Conservation (phyloP, 2,113 vertebrate genomes). For the Leptobrachium leishanense region DNA sequence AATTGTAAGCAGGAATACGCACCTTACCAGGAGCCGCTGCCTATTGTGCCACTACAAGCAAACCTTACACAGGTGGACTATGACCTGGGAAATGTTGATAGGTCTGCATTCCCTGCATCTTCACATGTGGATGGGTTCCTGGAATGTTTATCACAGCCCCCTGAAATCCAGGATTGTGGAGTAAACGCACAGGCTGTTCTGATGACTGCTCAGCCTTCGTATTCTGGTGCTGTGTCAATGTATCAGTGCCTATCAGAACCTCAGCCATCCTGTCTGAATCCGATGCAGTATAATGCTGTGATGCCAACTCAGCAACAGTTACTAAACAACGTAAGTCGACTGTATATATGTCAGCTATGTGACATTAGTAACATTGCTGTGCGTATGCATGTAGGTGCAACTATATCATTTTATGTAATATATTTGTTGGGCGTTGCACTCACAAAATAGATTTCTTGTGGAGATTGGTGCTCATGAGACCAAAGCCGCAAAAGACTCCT, state of each 20-base stretch:
- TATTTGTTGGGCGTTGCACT: too few species aligned
- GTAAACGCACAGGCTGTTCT: slow-evolving; percentile 55
- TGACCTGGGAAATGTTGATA: slow-evolving; percentile 61
- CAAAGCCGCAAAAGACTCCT: too few species aligned
- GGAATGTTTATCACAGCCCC: slow-evolving; percentile 66
- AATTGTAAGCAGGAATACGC: slow-evolving; percentile 63
- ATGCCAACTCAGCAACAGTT: slow-evolving; percentile 53
- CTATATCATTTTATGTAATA: too few species aligned
- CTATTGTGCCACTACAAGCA: slow-evolving; percentile 54
- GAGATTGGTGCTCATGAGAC: too few species aligned
- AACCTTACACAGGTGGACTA: slow-evolving; percentile 64
- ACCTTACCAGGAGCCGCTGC: slow-evolving; percentile 60
- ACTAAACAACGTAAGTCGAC: slow-evolving; percentile 65
- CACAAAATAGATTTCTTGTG: too few species aligned
- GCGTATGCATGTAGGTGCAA: too few species aligned
- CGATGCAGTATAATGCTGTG: slow-evolving; percentile 55
- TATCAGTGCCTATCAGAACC: slow-evolving; percentile 64
- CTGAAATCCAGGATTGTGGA: slow-evolving; percentile 59
- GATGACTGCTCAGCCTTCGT: slow-evolving; percentile 61
- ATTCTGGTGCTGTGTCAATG: slow-evolving; percentile 69
- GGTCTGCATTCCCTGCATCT: slow-evolving; percentile 55
- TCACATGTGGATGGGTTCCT: slow-evolving; percentile 71
- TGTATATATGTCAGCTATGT: too few species aligned
- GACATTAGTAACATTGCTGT: too few species aligned
- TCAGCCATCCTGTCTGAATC: slow-evolving; percentile 53